Conservation (phyloP, 2,797 vertebrate species). For the Loris lydekkerianus region DNA sequence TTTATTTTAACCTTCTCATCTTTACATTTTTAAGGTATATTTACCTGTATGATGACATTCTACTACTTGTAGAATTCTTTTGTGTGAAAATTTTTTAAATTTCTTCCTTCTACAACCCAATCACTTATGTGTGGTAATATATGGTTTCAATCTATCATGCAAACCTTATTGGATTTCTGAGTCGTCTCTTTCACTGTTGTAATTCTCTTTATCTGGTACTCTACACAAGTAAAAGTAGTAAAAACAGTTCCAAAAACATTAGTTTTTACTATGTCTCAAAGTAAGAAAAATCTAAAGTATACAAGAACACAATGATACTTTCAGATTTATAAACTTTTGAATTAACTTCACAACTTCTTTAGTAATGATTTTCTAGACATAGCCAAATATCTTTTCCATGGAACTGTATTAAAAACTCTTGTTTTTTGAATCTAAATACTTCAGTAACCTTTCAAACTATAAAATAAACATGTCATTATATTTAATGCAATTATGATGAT, state of each 20-base stretch:
- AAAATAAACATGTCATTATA: constrained; percentile 6
- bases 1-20: not conserved
- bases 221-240: not conserved
- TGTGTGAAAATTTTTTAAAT: not conserved
- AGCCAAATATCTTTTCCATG: not conserved
- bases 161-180: not conserved
- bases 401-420: not conserved
- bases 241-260: constrained; percentile 6
- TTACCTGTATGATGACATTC: not conserved
- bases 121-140: not conserved
- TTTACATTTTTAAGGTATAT: not conserved
- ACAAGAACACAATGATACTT: not conserved
- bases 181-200: not conserved
- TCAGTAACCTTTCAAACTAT: not conserved
- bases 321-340: not conserved
- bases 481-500: not conserved
- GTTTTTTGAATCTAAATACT: constrained; percentile 48
- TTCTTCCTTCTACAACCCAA: not conserved
- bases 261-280: not conserved
- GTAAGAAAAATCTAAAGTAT: not conserved
- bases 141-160: not conserved
- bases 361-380: constrained; percentile 21
- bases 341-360: constrained; percentile 38
- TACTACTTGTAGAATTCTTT: not conserved
- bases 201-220: not conserved